Conservation (phyloP, 2,797 vertebrate genomes). For the Lithobates pipiens region DNA sequence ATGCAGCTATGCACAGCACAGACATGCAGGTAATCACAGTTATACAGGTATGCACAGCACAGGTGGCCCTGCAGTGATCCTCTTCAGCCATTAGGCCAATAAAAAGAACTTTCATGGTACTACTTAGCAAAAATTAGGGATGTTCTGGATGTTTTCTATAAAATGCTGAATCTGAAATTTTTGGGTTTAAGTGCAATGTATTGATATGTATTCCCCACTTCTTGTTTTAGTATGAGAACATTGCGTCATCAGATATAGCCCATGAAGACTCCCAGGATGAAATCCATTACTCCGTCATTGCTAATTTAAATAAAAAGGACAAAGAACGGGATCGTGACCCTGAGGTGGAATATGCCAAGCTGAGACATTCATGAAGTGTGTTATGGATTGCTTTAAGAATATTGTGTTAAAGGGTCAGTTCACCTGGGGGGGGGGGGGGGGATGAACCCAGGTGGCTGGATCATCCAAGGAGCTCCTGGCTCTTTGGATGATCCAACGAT, state of each 20-base stretch:
- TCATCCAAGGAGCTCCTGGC: too few relatives aligned
- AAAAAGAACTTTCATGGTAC: too few relatives aligned
- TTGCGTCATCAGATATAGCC: background rate
- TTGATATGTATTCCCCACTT: too few relatives aligned
- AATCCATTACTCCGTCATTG: conserved; percentile 45
- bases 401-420: background rate
- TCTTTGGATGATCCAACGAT: too few relatives aligned
- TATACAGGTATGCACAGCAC: too few relatives aligned
- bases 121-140: background rate
- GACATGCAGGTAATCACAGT: too few relatives aligned
- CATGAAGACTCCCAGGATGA: conserved; percentile 23
- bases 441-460: too few relatives aligned
- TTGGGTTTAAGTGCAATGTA: too few relatives aligned
- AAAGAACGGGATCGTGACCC: background rate
- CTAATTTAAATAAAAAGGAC: conserved; percentile 4
- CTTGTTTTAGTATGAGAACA: conserved; percentile 47
- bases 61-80: too few relatives aligned
- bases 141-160: background rate
- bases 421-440: too few relatives aligned
- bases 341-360: conserved; percentile 48
- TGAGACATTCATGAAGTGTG: background rate
- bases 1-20: too few relatives aligned
- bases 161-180: background rate
- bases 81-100: too few relatives aligned
- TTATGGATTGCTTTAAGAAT: background rate